Base-by-base conservation (phyloP, 1,140 invertebrate genomes). In the Rhyacophila brunnea region DNA sequence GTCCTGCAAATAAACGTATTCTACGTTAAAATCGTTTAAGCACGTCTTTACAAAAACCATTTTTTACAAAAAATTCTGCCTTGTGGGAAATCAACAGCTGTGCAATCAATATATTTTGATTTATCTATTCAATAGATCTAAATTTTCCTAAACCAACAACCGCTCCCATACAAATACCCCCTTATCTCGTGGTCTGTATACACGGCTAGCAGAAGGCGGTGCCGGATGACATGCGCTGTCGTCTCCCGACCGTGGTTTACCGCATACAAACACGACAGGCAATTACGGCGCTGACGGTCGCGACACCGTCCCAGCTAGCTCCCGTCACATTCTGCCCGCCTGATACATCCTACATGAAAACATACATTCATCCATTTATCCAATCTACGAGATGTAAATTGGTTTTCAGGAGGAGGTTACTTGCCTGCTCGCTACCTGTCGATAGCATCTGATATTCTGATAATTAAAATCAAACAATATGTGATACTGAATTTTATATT, bases 221-320 rank as follows among this genome's bases (percentile, higher is more conserved):
- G 20, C 50, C 36, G 38, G 38, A 6, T 52, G 50, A 52, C 23
- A 38, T 14, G 19, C 18, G 38, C 50, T 52, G 52, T 56, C 44
- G 9, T 45, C 32, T 19, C 53, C 45, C 44, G 23, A 45, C 32
- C 42, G 52, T 54, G 52, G 42, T 34, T 48, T 56, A 48, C 53
- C 20, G 44, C 53, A 38, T 42, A 45, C 32, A 42, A n/a, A 56
- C 53, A 56, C 44, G 53, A 48, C 53, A 48, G 15, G 53, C 53
- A 56, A 56, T 56, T 56, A 56, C 53, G 43, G 35, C 34, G 6
- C 44, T 48, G 53, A 56, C 53, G 38, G 17, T 17, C 35, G 44
- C 44, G 53, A 56, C 53, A 56, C 34, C 23, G 43, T 44, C 43
- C 40, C 35, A 40, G 40, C 43, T 40, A 40, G n/a, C 38, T 45